Conservation (phyloP, 2,113 vertebrate genomes). For the Bubo scandiacus region DNA sequence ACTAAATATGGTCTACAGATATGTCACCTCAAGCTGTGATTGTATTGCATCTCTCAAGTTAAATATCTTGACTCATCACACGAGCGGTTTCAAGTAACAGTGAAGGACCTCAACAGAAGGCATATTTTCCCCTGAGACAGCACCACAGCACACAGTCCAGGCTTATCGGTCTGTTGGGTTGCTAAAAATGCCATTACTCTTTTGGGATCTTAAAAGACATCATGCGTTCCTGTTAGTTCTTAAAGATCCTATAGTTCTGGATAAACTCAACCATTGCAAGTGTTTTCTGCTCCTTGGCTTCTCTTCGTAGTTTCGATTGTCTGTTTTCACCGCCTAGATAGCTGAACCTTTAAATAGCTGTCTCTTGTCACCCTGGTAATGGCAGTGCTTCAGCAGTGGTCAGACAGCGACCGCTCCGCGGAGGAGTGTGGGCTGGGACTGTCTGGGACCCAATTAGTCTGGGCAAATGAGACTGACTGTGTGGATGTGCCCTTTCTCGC, state of each 20-base stretch:
- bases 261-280: neutral
- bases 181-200: neutral
- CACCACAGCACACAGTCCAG: neutral
- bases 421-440: neutral
- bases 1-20: neutral
- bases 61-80: neutral
- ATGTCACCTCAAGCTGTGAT: neutral
- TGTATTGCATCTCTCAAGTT: neutral
- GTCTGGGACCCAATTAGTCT: neutral
- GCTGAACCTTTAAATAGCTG: neutral
- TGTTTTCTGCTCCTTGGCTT: neutral
- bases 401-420: neutral
- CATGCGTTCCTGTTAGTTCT: neutral
- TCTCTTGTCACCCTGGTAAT: neutral
- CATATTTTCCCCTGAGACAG: neutral
- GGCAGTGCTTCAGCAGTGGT: neutral
- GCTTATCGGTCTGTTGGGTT: neutral
- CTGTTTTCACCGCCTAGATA: neutral
- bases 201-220: neutral
- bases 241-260: neutral
- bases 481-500: neutral
- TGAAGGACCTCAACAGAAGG: neutral
- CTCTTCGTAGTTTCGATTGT: neutral
- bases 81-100: neutral
- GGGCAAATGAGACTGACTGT: neutral